Percentiles rank a stretch among this genome's conserved stretches.
phyloP scores from a whole-genome alignment of 2,797 vertebrate species.

The Dendrocincla tyrannina region DNA sequence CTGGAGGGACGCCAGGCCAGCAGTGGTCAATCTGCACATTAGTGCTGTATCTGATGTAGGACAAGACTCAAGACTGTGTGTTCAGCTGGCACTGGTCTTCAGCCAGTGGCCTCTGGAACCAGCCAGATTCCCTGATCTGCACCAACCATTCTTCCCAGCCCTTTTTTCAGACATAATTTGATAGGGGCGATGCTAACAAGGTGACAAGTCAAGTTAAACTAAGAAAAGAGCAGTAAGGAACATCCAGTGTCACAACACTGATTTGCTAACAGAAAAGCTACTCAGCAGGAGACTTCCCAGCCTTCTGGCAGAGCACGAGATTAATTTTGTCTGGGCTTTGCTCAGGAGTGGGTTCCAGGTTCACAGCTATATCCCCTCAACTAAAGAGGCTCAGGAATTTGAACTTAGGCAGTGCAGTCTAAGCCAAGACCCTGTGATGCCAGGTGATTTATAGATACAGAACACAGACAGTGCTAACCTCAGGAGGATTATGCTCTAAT shows the following conservation, averaged over 20 bases:
- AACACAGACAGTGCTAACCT: background rate
- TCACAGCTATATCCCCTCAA: slow-evolving; percentile 10
- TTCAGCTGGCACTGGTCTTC: background rate
- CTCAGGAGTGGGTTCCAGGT: background rate
- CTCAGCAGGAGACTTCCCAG: background rate
- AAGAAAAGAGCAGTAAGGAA: background rate
- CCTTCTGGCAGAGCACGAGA: background rate
- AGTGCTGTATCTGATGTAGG: background rate
- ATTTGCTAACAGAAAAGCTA: background rate
- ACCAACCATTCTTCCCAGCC: background rate
- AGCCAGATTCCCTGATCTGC: background rate
- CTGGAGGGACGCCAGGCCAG: background rate
- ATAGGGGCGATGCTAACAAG: background rate
- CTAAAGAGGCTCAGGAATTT: background rate
- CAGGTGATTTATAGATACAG: background rate
- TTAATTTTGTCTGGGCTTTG: background rate
- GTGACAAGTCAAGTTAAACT: background rate
- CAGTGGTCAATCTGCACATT: background rate
- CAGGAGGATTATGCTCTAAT: background rate
- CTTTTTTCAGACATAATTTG: background rate
- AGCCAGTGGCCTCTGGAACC: background rate
- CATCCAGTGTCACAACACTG: background rate
- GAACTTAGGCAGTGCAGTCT: background rate
- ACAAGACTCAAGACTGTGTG: background rate
- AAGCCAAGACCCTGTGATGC: slow-evolving; percentile 19